Percentiles rank a stretch among this genome's conserved stretches.
Conservation (phyloP, 2,797 vertebrate genomes). For the Halcyon leucocephala region DNA sequence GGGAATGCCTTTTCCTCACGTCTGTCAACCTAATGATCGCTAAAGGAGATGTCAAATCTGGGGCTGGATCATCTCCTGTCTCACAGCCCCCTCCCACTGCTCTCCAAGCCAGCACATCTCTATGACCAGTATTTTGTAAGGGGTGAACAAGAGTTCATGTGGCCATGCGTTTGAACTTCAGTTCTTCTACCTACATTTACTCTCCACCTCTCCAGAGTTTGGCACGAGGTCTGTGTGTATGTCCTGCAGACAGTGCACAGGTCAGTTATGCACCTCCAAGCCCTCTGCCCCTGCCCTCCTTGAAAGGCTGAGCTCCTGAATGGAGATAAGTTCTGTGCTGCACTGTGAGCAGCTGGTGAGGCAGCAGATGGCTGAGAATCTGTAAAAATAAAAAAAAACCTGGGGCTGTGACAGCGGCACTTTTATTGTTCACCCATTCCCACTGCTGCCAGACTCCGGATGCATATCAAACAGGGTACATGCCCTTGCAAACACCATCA, state of each 20-base stretch:
- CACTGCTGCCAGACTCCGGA: not conserved
- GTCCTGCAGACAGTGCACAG: not conserved
- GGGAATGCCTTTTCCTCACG: not conserved
- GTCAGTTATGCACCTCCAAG: not conserved
- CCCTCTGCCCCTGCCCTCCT: not conserved
- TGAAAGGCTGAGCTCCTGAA: not conserved
- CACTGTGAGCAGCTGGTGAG: conserved; percentile 38
- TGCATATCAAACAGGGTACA: not conserved
- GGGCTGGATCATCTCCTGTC: not conserved
- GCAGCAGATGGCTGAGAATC: conserved; percentile 60
- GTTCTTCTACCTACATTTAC: not conserved
- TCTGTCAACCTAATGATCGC: not conserved
- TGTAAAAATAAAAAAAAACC: not conserved
- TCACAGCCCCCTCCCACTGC: not conserved
- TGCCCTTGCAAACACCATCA: not conserved
- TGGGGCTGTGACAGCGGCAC: not conserved
- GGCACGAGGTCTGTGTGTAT: not conserved
- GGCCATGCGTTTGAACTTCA: not conserved
- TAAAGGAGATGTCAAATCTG: not conserved
- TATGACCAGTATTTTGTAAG: not conserved
- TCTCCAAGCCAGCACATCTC: not conserved
- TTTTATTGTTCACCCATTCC: conserved; percentile 28
- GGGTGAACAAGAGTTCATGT: not conserved
- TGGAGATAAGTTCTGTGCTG: not conserved
- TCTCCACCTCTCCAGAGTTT: accelerated